Evolutionary conservation across 2,113 vertebrate genomes (phyloP).

Genomic region (Mus pahari): DNA sequence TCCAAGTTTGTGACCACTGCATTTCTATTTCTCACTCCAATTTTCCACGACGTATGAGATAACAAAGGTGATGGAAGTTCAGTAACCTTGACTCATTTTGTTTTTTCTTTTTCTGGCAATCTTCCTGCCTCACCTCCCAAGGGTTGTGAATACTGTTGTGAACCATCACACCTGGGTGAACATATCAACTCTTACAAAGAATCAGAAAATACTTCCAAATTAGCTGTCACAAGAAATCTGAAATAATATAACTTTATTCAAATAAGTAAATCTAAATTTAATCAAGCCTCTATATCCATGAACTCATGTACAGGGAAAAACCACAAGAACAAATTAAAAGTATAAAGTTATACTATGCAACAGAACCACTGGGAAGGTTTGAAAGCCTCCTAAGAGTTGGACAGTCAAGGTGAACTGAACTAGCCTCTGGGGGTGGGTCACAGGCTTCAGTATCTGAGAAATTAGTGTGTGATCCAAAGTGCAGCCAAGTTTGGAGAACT

Average conservation of each 20-base stretch:
- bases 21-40: neutral
- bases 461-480: neutral
- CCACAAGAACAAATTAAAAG: neutral
- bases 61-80: neutral
- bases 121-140: neutral
- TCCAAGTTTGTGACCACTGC: neutral
- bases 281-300: neutral
- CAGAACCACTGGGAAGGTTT: neutral
- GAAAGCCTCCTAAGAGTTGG: neutral
- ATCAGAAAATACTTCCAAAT: neutral
- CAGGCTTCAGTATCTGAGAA: neutral
- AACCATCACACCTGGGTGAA: neutral
- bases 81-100: neutral
- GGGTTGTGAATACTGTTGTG: neutral
- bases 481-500: neutral
- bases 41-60: neutral
- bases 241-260: neutral
- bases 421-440: neutral
- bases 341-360: neutral
- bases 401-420: neutral
- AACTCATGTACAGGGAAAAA: neutral
- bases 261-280: neutral
- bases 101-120: neutral
- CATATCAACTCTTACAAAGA: neutral
- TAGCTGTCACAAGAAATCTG: neutral